These are phyloP conservation scores for Nothura maculosa DNA, from an alignment of 2,797 vertebrate genomes.

Conservation along the genomic window DNA sequence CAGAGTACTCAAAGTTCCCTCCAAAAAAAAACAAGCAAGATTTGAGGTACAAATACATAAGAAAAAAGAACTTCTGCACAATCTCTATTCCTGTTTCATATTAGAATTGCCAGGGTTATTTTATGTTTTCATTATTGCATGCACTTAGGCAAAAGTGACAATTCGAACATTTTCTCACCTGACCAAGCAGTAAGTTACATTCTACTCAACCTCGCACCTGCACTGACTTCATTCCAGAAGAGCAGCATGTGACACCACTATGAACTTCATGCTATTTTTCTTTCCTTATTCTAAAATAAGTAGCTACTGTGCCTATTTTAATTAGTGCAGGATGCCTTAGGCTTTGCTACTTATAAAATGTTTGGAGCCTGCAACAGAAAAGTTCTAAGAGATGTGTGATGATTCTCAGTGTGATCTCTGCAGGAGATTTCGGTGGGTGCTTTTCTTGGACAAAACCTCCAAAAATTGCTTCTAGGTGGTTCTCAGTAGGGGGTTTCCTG, in stretches of 20 bases:
- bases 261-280: not conserved
- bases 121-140: not conserved
- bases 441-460: not conserved
- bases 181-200: not conserved
- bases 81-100: not conserved
- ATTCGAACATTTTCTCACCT: not conserved
- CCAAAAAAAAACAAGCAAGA: not conserved
- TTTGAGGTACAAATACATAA: not conserved
- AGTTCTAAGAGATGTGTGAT: not conserved
- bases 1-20: not conserved
- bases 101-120: not conserved
- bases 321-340: not conserved
- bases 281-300: not conserved
- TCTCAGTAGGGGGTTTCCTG: not conserved
- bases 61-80: not conserved
- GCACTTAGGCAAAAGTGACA: not conserved
- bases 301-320: not conserved
- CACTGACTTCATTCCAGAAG: not conserved
- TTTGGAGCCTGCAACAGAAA: not conserved
- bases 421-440: not conserved
- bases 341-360: not conserved
- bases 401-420: not conserved
- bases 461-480: not conserved
- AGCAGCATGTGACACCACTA: not conserved
- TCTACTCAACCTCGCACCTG: not conserved